Percentiles rank a stretch among this genome's conserved stretches.
phyloP scores from a whole-genome alignment of 2,113 vertebrate species.

The Oreochromis aureus region DNA sequence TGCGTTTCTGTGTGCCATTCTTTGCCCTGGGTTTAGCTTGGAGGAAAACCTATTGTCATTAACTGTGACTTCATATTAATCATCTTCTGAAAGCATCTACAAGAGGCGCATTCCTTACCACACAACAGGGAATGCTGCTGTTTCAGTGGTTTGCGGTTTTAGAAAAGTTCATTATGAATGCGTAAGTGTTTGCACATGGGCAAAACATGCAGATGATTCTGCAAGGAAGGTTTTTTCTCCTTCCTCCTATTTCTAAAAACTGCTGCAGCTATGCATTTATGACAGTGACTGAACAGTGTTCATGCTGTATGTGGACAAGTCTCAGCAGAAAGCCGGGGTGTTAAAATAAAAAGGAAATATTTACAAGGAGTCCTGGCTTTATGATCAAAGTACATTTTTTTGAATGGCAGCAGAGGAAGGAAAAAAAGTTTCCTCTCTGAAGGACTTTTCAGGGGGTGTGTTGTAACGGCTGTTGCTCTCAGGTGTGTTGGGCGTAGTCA shows the following conservation, averaged over 20 bases:
- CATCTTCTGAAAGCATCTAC: not conserved
- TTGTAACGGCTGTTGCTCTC: not conserved
- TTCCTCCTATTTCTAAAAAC: not conserved
- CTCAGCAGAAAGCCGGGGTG: not conserved
- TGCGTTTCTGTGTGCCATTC: not conserved
- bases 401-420: not conserved
- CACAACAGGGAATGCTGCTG: not conserved
- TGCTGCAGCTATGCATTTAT: not conserved
- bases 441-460: constrained; percentile 3
- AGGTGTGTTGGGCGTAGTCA: constrained; percentile 40
- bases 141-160: constrained; percentile 22
- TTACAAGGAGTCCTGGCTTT: not conserved
- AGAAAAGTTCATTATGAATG: not conserved
- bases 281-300: not conserved
- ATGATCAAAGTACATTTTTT: not conserved
- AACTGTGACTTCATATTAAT: not conserved
- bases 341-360: not conserved
- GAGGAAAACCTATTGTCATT: not conserved
- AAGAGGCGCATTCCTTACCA: not conserved
- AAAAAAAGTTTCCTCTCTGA: not conserved
- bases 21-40: not conserved
- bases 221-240: not conserved
- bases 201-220: not conserved
- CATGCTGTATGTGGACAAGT: not conserved
- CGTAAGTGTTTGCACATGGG: not conserved